These are phyloP conservation scores for Ctenoplectra terminalis DNA, from an alignment of 1,140 invertebrate genomes.

Conservation along the genomic window DNA sequence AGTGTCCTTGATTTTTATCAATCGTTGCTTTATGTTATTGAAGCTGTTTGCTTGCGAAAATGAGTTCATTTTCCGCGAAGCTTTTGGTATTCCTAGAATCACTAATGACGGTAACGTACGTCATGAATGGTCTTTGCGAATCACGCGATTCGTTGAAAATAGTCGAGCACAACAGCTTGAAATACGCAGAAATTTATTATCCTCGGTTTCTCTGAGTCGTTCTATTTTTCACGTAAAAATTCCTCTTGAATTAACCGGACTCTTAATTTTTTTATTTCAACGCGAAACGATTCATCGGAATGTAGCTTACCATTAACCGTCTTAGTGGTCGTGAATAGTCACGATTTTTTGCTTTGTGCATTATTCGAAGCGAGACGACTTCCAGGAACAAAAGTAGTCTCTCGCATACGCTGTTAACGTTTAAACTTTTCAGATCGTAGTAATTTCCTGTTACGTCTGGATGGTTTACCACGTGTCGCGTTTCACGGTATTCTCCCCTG, in stretches of 20 bases:
- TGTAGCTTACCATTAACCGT: not conserved
- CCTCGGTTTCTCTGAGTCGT: not conserved
- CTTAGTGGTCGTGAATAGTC: no score
- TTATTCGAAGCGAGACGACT: not conserved
- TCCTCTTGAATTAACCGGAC: no score
- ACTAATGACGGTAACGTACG: not conserved
- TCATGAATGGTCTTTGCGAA: not conserved
- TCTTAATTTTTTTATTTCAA: not conserved
- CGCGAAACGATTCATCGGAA: not conserved
- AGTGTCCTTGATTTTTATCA: not conserved
- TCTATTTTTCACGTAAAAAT: not conserved
- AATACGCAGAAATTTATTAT: not conserved
- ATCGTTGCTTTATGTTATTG: not conserved
- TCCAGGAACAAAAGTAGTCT: not conserved
- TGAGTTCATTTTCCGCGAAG: not conserved
- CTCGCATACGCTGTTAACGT: not conserved
- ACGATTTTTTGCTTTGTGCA: not conserved
- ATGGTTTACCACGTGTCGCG: not conserved
- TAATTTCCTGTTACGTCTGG: slow-evolving; percentile 29
- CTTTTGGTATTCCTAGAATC: not conserved
- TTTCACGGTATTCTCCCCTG: not conserved
- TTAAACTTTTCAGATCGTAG: slow-evolving; percentile 21
- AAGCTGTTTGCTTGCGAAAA: not conserved
- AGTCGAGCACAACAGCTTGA: no score
- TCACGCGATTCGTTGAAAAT: not conserved